Percentiles rank a stretch among this genome's conserved stretches.
These are phyloP conservation scores for Pterocles orientalis DNA, from an alignment of 2,113 vertebrate species.

Conservation along the genomic window DNA sequence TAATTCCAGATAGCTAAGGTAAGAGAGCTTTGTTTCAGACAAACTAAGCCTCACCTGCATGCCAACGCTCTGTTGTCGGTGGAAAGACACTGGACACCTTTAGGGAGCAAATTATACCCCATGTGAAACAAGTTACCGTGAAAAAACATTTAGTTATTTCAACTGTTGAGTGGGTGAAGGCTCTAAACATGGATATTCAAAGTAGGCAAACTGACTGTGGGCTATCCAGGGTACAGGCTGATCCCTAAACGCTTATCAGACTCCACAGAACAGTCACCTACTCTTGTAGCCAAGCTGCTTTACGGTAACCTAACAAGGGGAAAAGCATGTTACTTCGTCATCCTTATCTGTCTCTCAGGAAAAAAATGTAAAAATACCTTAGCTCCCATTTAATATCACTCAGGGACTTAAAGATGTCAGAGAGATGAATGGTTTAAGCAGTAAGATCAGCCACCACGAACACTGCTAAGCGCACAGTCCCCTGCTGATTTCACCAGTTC, in stretches of 20 bases:
- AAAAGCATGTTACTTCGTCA: background rate
- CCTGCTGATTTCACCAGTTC: background rate
- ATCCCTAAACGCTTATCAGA: background rate
- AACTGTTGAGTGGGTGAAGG: background rate
- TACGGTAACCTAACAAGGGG: background rate
- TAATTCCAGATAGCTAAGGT: background rate
- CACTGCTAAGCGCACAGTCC: background rate
- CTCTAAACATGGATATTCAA: background rate
- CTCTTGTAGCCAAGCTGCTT: background rate
- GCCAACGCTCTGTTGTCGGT: background rate
- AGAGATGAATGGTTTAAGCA: background rate
- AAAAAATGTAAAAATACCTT: background rate
- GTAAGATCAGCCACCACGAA: background rate
- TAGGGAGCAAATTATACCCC: background rate
- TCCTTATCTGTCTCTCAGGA: background rate
- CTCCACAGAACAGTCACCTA: background rate
- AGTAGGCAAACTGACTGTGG: background rate
- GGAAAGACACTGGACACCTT: background rate
- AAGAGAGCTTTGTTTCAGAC: background rate
- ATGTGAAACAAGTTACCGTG: background rate
- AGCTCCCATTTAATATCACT: background rate
- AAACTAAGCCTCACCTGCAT: background rate
- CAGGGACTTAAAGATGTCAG: background rate
- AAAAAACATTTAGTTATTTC: background rate
- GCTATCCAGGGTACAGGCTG: background rate